A percentile compares a stretch with the other conserved stretches of the same genome.
Conservation (phyloP, 2,113 vertebrate genomes). For the Trachemys scripta region DNA sequence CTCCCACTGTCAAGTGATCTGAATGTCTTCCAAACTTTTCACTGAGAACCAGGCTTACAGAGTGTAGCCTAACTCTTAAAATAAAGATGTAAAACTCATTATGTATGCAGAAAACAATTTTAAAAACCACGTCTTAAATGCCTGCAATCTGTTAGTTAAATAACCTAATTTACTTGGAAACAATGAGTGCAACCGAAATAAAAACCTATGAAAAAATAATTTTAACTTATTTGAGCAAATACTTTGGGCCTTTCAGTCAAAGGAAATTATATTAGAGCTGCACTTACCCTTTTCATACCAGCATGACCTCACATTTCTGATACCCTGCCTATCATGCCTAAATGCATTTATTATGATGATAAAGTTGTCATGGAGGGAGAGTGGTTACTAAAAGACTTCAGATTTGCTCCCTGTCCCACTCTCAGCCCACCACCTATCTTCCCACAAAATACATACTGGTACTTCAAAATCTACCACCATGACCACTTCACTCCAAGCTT, state of each 20-base stretch:
- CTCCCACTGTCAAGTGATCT: background rate
- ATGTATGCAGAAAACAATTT: slow-evolving; percentile 41
- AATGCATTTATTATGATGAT: background rate
- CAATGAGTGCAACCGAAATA: slow-evolving; percentile 45
- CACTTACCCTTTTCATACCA: background rate
- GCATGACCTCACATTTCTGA: slow-evolving; percentile 6
- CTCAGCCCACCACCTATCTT: background rate
- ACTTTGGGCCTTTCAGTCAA: slow-evolving; percentile 24
- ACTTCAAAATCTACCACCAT: background rate
- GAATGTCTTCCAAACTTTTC: slow-evolving; percentile 37
- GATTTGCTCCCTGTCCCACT: background rate
- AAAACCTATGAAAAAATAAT: slow-evolving; percentile 24
- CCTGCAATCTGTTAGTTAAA: slow-evolving; percentile 47
- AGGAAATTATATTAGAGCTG: slow-evolving; percentile 28
- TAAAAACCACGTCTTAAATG: slow-evolving; percentile 60
- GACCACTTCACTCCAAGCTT: background rate
- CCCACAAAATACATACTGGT: background rate
- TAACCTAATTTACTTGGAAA: slow-evolving; percentile 57
- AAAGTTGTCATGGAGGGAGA: slow-evolving; percentile 5
- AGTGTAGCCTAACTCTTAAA: slow-evolving; percentile 20
- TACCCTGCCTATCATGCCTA: background rate
- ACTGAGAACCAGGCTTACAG: slow-evolving; percentile 23
- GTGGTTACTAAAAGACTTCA: background rate
- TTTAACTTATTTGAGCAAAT: slow-evolving; percentile 45
- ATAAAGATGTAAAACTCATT: slow-evolving; percentile 50